These are phyloP conservation scores for Brachionichthys hirsutus DNA, from an alignment of 2,113 vertebrate species.

Conservation along the genomic window DNA sequence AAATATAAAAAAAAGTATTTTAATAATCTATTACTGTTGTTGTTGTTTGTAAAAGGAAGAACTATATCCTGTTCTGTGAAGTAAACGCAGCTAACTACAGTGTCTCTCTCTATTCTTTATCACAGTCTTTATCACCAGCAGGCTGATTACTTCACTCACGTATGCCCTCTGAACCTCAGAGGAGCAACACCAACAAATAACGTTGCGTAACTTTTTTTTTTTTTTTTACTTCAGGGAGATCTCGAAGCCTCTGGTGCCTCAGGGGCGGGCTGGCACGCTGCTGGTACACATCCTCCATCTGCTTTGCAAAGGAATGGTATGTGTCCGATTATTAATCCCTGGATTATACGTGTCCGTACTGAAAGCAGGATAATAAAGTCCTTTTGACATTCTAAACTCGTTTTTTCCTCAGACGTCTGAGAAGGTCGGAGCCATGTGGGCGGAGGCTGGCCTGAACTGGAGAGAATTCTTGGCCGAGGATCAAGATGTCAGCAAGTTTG, in stretches of 20 bases:
- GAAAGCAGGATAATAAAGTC: not conserved
- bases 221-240: slow-evolving; percentile 82
- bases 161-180: no score
- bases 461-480: slow-evolving; percentile 90
- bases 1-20: no score
- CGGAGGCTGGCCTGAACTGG: slow-evolving; percentile 88
- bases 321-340: not conserved
- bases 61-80: no score
- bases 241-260: slow-evolving; percentile 87
- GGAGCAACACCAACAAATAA: no score
- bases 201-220: no score
- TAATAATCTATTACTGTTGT: no score
- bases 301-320: slow-evolving; percentile 91
- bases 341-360: not conserved
- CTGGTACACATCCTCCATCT: slow-evolving; percentile 88
- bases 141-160: no score
- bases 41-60: no score
- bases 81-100: no score
- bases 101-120: no score
- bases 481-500: slow-evolving; percentile 89
- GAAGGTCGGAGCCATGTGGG: slow-evolving; percentile 88
- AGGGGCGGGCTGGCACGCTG: slow-evolving; percentile 85
- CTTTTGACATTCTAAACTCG: not conserved
- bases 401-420: slow-evolving; percentile 83
- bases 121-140: no score